Evolutionary conservation across 2,797 vertebrate species (phyloP), one percentile per base, ranked within the genome.

Genomic region (Phataginus tricuspis): DNA sequence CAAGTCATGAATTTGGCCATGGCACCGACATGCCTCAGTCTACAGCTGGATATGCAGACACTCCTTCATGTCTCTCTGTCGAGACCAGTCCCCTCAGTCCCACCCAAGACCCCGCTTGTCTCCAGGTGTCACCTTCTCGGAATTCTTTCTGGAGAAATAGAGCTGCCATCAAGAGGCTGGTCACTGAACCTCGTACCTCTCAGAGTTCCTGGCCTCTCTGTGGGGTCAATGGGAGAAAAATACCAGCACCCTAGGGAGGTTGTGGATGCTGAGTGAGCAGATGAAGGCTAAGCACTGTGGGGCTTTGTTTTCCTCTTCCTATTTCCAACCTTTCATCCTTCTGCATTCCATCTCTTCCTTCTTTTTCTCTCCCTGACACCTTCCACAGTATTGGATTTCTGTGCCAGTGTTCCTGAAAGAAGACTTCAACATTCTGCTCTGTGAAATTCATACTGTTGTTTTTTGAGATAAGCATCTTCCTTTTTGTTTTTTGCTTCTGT

Each of bases 1-100:
- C 39, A 16, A 10, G 21, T 42, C 23, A 13, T 53, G n/a, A 23
- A 1, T n/a, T 78, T 15, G 37, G 9, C 34, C 7, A 0, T 0
- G 6, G 34, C 78, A 6, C 29, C 7, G 16, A 11, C 42, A 4
- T 16, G 29, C 34, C 29, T 63, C 68, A 12, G 53, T 53, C 29
- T 7, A 2, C 23, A 10, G 8, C 42, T 4, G 6, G 45, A 15
- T 7, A 1, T 18, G 14, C 31, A 15, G 75, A 27, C 79, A 3
- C 11, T 29, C 21, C n/a, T 79, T 45, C 12, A 4, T 11, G 37
- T 34, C 25, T n/a, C 21, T 45, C 19, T 34, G 18, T 42, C 45
- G 34, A 39, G 21, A 16, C 34, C 61, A 72, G 87, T 31, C 25
- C 15, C 19, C 18, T 11, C 16, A 0, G 13, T 61, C 34, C 34